phyloP scores from a whole-genome alignment of 2,113 vertebrate species.

The Eurypyga helias region DNA sequence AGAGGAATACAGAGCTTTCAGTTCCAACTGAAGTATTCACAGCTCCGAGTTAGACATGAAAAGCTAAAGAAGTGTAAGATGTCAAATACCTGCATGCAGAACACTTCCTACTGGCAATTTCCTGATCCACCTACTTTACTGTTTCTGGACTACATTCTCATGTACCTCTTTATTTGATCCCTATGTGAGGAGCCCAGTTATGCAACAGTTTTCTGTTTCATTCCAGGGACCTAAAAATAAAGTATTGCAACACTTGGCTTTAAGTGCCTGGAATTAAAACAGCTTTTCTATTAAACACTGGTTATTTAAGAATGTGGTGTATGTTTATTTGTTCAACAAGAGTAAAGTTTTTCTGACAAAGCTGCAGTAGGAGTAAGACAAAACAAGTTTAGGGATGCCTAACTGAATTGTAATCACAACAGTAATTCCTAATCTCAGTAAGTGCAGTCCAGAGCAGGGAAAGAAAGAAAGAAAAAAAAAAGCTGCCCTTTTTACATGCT shows the following conservation, averaged over 20 bases:
- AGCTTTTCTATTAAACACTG: not conserved
- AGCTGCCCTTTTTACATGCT: not conserved
- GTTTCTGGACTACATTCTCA: constrained; percentile 12
- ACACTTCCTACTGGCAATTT: not conserved
- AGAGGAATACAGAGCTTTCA: not conserved
- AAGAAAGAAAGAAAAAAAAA: not conserved
- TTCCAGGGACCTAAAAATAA: constrained; percentile 63
- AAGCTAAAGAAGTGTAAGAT: not conserved
- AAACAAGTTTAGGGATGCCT: not conserved
- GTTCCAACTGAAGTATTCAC: not conserved
- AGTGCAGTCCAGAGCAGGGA: not conserved
- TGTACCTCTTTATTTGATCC: constrained; percentile 1
- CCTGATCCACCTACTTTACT: not conserved
- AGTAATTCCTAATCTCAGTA: not conserved
- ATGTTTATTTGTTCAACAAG: not conserved
- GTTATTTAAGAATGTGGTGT: not conserved
- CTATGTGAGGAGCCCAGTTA: not conserved
- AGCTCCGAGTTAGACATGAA: not conserved
- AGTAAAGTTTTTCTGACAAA: not conserved
- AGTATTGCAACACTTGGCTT: constrained; percentile 60
- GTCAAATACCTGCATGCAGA: not conserved
- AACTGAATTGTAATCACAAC: not conserved
- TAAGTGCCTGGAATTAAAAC: not conserved
- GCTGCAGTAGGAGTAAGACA: not conserved
- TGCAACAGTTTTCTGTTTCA: constrained; percentile 19